Conservation (phyloP, 2,797 vertebrate species). For the Sebastes vulpes region DNA sequence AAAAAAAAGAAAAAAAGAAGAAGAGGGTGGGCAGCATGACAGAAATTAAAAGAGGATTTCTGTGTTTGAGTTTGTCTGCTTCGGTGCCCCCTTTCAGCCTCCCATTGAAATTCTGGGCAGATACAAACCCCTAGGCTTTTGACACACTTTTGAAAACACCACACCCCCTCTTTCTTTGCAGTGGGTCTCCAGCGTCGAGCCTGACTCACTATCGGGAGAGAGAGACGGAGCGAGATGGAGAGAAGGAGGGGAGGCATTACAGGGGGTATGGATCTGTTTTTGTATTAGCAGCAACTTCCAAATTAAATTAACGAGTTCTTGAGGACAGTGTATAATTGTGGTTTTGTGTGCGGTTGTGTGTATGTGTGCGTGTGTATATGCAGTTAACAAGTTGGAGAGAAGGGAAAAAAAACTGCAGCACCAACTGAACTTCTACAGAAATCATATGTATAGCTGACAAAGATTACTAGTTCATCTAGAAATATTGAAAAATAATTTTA, state of each 20-base stretch:
- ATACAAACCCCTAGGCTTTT: conserved; percentile 93
- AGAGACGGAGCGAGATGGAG: not conserved
- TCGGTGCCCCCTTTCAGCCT: conserved; percentile 90
- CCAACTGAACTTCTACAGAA: not conserved
- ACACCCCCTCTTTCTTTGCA: conserved; percentile 87
- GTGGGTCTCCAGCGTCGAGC: conserved; percentile 87
- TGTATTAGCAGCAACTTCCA: conserved; percentile 25
- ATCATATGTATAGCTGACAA: not conserved
- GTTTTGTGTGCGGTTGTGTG: not conserved
- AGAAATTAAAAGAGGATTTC: conserved; percentile 92
- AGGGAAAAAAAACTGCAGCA: not conserved
- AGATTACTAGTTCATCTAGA: not conserved
- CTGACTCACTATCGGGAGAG: conserved; percentile 83
- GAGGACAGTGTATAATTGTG: not conserved
- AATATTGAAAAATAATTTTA: not conserved
- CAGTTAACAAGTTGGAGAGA: conserved; percentile 1
- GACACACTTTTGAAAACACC: conserved; percentile 93
- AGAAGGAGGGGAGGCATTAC: not conserved
- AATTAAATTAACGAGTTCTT: conserved; percentile 45
- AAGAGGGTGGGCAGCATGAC: conserved; percentile 83
- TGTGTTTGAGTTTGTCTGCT: conserved; percentile 87
- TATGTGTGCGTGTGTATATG: not conserved
- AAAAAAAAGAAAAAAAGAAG: conserved; percentile 45
- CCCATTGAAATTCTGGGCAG: conserved; percentile 92
- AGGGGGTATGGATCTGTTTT: conserved; percentile 34